Base-by-base conservation (phyloP, 2,888 invertebrate species). In the Brachyptera risi region DNA sequence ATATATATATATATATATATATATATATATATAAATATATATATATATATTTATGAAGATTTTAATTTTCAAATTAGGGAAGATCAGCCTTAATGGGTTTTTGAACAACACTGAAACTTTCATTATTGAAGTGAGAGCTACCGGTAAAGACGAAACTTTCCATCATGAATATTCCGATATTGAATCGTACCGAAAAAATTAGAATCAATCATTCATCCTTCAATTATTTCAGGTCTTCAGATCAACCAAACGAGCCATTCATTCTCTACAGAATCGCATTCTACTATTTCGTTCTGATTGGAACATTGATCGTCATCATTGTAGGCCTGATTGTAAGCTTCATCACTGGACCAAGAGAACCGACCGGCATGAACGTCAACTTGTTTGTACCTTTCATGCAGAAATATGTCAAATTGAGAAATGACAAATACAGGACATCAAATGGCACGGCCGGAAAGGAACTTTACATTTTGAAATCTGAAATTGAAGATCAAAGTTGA, bases 271-370 rank as follows among this genome's bases (percentile, higher is more conserved):
- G 80, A 15, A 77, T 88, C 59, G 84, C 86, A 0, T 86, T 87
- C 72, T 83, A 87, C 65, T 87, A 86, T 74, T 87, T 87, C 68
- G 82, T 84, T 0, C 75, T 83, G 13, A 79, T 85, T 1, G 87
- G 87, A 0, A 80, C 81, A 0, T 68, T 81, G 0, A 76, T 83
- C 0, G 81, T 83, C 0, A 75, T 87, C 1, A 71, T 83, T 3
- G 78, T 86, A 5, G 85, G 84, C 0, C 74, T 84, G 5, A 73
- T 82, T 13, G 81, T 85, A 72, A 87, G 86, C 69, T 82, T 83
- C 66, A 67, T 84, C 47, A 83, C 83, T 0, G 81, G 81, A 0
- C 77, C 78, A 50, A 76, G 80, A 7, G 78, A 80, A 67, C 74
- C 80, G 0, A 75, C 77, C 9, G 47, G 54, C 21, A 54, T 54